A percentile compares a stretch with the other conserved stretches of the same genome.
Evolutionary conservation across 2,797 vertebrate species (phyloP).

Genomic region (Pristis pectinata): DNA sequence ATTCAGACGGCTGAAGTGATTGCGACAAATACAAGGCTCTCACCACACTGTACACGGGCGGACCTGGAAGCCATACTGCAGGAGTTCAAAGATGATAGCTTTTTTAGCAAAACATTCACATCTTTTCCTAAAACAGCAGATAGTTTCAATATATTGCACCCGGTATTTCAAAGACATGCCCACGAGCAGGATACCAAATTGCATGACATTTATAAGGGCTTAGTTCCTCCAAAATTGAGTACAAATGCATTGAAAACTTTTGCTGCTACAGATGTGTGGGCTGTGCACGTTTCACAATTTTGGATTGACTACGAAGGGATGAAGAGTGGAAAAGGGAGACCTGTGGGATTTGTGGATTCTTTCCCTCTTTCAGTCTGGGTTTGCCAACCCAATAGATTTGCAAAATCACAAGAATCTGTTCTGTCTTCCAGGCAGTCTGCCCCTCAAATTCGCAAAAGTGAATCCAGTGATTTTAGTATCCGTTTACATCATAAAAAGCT

Average conservation of each 20-base stretch:
- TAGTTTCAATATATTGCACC: slow-evolving; percentile 69
- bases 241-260: slow-evolving; percentile 74
- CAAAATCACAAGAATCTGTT: slow-evolving; percentile 68
- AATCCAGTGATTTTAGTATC: slow-evolving; percentile 69
- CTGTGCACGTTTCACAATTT: slow-evolving; percentile 88
- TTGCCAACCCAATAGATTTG: slow-evolving; percentile 75
- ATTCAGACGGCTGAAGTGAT: slow-evolving; percentile 96
- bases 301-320: slow-evolving; percentile 93
- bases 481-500: slow-evolving; percentile 82
- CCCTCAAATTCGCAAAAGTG: slow-evolving; percentile 65
- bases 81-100: slow-evolving; percentile 78
- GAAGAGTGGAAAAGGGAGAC: slow-evolving; percentile 77
- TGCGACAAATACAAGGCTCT: slow-evolving; percentile 86
- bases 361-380: slow-evolving; percentile 92
- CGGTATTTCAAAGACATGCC: slow-evolving; percentile 85
- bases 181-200: slow-evolving; percentile 87
- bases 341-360: slow-evolving; percentile 84
- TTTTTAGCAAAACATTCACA: slow-evolving; percentile 74
- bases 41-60: slow-evolving; percentile 79
- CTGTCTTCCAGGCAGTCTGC: slow-evolving; percentile 44
- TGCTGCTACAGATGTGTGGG: slow-evolving; percentile 86
- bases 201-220: slow-evolving; percentile 83
- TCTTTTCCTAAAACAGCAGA: slow-evolving; percentile 62
- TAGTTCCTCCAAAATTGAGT: slow-evolving; percentile 66
- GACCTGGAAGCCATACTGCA: slow-evolving; percentile 85